A percentile compares a stretch with the other conserved stretches of the same genome.
Conservation (phyloP, 2,113 vertebrate species). For the Nicator chloris region DNA sequence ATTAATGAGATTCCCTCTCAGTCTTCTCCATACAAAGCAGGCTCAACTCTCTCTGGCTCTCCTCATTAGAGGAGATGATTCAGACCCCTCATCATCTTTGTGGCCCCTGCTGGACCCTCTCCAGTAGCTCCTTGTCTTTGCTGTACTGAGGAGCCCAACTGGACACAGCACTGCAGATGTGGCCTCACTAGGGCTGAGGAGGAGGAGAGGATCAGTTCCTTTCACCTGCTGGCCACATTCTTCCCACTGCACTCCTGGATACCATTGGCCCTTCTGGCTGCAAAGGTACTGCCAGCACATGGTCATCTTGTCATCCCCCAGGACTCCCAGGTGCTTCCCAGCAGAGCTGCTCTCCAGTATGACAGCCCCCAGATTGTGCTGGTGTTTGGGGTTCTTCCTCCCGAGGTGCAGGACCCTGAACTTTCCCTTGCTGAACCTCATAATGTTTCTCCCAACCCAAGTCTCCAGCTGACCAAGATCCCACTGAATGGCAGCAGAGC, state of each 20-base stretch:
- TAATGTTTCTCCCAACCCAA: neutral
- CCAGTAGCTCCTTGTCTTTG: neutral
- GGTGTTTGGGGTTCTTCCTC: neutral
- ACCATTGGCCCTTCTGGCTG: neutral
- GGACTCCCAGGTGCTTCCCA: neutral
- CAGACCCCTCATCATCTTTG: neutral
- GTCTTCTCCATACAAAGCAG: neutral
- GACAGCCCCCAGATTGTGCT: neutral
- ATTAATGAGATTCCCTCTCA: neutral
- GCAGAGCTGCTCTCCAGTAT: neutral
- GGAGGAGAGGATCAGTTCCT: neutral
- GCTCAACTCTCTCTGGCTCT: neutral
- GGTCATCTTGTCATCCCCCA: neutral
- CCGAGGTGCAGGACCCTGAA: too few species aligned
- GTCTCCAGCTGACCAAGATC: neutral
- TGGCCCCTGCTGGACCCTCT: neutral
- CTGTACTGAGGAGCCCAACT: neutral
- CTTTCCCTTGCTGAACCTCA: neutral
- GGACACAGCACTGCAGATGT: neutral
- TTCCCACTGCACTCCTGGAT: accelerated
- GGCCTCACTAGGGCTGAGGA: too few species aligned
- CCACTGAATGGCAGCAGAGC: neutral
- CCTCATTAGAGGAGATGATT: neutral
- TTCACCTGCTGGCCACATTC: neutral
- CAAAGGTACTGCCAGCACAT: too few species aligned